Evolutionary conservation across 1,140 invertebrate species (phyloP), one percentile per base, ranked within the genome.

Genomic region (Rhizoglyphus robini): DNA sequence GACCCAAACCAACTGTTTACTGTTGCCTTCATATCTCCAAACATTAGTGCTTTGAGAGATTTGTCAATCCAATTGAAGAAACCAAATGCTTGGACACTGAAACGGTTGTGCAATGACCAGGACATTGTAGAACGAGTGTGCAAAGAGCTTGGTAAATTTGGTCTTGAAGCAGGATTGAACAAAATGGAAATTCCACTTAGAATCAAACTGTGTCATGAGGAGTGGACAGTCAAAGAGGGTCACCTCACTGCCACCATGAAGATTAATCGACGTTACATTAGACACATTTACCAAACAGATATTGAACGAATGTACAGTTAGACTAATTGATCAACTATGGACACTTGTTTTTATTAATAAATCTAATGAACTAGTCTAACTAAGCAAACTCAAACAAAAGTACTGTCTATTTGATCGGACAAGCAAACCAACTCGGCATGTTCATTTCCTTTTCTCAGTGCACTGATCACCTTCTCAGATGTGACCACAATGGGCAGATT

Each of bases 231-330:
- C 0, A 92, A 95, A 74, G 89, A 87, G 82, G 93, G 92, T 46
- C 81, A 97, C 18, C 90, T 83, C 1, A 98, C 95, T n/a, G 94
- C 95, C 69, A 92, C 95, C 48, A 91, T 96, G 76, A 98, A 98
- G 78, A 80, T 98, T 69, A 95, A 95, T 77, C 82, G 95, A 68
- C 95, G 93, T 81, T 86, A 90, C 71, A 93, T 98, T 65, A 88
- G 95, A 76, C 86, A 94, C 65, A 82, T 84, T 71, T 98, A 95
- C 78, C 83, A 90, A 75, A 80, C 84, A 63, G 87, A 92, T 75
- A 91, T 97, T 72, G 87, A 89, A 72, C 79, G 85, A 68, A 92
- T 96, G 88, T 97, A 96, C 75, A n/a, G n/a, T n/a, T n/a, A n/a
- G n/a, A n/a, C n/a, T n/a, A n/a, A n/a, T n/a, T n/a, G n/a, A n/a